These are phyloP conservation scores for Ceratothoa steindachneri DNA, from an alignment of 2,888 invertebrate species.

Conservation along the genomic window DNA sequence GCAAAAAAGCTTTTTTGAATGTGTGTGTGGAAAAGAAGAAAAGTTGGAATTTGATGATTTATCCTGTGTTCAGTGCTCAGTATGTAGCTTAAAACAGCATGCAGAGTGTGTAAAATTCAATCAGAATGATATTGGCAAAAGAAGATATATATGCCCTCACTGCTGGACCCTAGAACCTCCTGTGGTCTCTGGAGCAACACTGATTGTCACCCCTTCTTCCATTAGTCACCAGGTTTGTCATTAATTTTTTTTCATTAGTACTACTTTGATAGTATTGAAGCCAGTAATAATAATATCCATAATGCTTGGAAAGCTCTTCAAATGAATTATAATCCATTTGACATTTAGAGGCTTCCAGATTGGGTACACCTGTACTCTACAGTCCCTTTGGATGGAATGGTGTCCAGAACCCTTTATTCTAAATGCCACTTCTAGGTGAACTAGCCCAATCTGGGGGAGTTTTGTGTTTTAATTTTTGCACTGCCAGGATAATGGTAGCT, in stretches of 20 bases:
- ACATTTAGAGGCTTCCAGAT: no score
- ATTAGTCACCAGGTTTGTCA: slow-evolving; percentile 56
- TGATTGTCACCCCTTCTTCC: slow-evolving; percentile 67
- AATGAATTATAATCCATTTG: no score
- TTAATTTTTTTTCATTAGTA: neutral
- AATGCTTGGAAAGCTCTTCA: no score
- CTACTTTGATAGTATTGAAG: no score
- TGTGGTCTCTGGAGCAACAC: slow-evolving; percentile 61
- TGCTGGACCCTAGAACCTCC: slow-evolving; percentile 61
- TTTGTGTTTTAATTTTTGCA: no score
- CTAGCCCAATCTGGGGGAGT: no score
- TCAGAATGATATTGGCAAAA: slow-evolving; percentile 51
- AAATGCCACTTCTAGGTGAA: no score
- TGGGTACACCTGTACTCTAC: no score
- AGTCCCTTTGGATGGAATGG: no score
- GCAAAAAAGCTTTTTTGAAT: slow-evolving; percentile 53
- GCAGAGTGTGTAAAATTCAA: slow-evolving; percentile 60
- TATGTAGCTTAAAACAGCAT: slow-evolving; percentile 64
- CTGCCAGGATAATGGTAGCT: no score
- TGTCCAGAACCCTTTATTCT: no score
- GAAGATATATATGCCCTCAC: slow-evolving; percentile 62
- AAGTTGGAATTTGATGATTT: slow-evolving; percentile 12
- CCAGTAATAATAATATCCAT: neutral
- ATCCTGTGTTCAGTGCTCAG: slow-evolving; percentile 57
- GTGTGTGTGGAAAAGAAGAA: slow-evolving; percentile 54